Base-by-base conservation (phyloP, 2,113 vertebrate species). In the Dipodomys merriami region DNA sequence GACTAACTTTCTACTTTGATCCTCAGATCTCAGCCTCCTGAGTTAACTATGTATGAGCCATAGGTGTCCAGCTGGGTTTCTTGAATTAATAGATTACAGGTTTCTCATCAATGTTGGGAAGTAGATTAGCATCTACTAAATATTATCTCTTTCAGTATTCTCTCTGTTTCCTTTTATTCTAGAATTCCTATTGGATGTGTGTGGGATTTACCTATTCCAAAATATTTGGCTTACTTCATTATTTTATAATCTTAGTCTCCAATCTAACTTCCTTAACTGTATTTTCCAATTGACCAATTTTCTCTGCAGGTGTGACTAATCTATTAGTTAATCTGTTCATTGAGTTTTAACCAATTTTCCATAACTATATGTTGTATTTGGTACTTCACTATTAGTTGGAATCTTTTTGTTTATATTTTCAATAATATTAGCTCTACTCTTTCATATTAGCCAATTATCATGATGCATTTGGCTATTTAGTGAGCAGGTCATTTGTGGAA, bases 41-140 rank as follows among this genome's bases (percentile, higher is more conserved):
- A 57, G 53, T 53, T 39, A 53, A 53, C 49, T 53, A 53, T 9
- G 49, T 53, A 13, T 53, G 49, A 57, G 53, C 53, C 53, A 57
- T 16, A 4, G 15, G 53, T 57, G 15, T 13, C 53, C 53, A 57
- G 15, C 53, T 57, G 2, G 30, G 10, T 84, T 87, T 93, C 49
- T 83, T 64, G 27, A 89, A 79, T 76, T n/a, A 49, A 2, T 88
- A n/a, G 29, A 86, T 93, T 57, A 90, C n/a, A 77, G 5, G 2
- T 64, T 35, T 73, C 78, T 92, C 19, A 44, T 84, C n/a, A 93
- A 16, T 69, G n/a, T 49, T 90, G 64, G 73, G 67, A 93, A 90
- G 22, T 12, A 80, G 35, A 20, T 7, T 44, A 22, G 76, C 74
- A 89, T 83, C 25, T 86, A 73, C 15, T 27, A 93, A 86, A 84